A percentile compares a stretch with the other conserved stretches of the same genome.
These are phyloP conservation scores for Drosophila fungiperda DNA, from an alignment of 2,888 invertebrate genomes.

Conservation along the genomic window DNA sequence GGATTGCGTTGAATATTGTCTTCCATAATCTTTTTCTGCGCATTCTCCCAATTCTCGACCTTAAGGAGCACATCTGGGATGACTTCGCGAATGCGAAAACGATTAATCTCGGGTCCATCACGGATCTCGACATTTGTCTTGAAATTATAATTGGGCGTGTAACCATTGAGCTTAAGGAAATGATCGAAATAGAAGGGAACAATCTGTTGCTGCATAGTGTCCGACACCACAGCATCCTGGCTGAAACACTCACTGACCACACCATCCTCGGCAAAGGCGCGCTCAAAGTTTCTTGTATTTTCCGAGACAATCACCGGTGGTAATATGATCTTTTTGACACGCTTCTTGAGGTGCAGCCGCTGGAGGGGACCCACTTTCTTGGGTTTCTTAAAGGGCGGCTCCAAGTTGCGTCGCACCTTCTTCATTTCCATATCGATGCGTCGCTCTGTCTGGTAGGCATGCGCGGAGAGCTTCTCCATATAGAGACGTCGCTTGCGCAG, in stretches of 20 bases:
- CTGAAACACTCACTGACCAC: conserved; percentile 57
- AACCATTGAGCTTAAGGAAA: conserved; percentile 83
- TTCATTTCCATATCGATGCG: conserved; percentile 82
- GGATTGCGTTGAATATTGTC: conserved; percentile 82
- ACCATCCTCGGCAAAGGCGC: conserved; percentile 82
- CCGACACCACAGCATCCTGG: conserved; percentile 72
- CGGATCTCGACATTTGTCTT: conserved; percentile 82
- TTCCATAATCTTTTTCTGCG: conserved; percentile 81
- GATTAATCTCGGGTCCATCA: conserved; percentile 81
- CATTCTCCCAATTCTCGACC: conserved; percentile 75
- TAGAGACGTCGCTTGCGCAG: conserved; percentile 73
- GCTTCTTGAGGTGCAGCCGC: conserved; percentile 72
- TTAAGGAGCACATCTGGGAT: conserved; percentile 71
- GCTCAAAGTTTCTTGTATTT: conserved; percentile 78
- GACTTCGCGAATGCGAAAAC: conserved; percentile 62
- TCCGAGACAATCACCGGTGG: conserved; percentile 70
- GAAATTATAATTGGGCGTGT: conserved; percentile 84
- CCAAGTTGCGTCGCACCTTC: conserved; percentile 81
- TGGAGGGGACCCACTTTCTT: conserved; percentile 74
- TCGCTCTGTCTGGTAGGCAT: conserved; percentile 81
- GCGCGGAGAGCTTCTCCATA: conserved; percentile 71
- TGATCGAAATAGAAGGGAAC: conserved; percentile 85
- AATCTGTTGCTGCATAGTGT: conserved; percentile 80
- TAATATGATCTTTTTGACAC: conserved; percentile 21
- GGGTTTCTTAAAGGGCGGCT: conserved; percentile 76